Evolutionary conservation across 1,140 invertebrate species (phyloP).

Genomic region (Aphelinus certus): DNA sequence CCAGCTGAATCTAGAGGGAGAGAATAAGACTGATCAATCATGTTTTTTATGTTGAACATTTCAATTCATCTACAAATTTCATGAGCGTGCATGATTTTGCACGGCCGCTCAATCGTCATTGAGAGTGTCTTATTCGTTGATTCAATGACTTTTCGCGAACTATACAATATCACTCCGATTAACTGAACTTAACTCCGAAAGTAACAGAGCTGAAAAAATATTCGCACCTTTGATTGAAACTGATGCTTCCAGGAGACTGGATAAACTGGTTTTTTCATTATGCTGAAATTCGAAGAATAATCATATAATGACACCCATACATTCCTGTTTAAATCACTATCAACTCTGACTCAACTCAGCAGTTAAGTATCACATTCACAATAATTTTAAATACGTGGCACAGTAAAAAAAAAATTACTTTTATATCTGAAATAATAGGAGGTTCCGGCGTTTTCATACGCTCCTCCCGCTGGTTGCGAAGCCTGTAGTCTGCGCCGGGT

Average conservation of each 20-base stretch:
- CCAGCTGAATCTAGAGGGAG: slow-evolving; percentile 55
- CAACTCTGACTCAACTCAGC: not conserved
- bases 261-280: slow-evolving; percentile 65
- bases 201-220: slow-evolving; percentile 28
- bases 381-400: not conserved
- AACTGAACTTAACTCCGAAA: slow-evolving; percentile 19
- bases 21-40: slow-evolving; percentile 40
- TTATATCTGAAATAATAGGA: slow-evolving; percentile 61
- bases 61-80: too few species aligned
- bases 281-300: slow-evolving; percentile 52
- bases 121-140: not conserved
- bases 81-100: not conserved
- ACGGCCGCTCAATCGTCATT: too few species aligned
- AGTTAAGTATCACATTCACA: not conserved
- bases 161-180: not conserved
- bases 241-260: slow-evolving; percentile 64
- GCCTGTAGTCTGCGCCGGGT: slow-evolving; percentile 24
- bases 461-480: slow-evolving; percentile 43
- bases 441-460: slow-evolving; percentile 63
- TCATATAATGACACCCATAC: not conserved
- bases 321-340: not conserved
- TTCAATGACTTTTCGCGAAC: not conserved
- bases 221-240: slow-evolving; percentile 63
- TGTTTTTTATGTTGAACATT: too few species aligned
- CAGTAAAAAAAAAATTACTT: slow-evolving; percentile 56